Base-by-base conservation (phyloP, 2,797 vertebrate genomes). In the Parauchenoglanis punctatus region DNA sequence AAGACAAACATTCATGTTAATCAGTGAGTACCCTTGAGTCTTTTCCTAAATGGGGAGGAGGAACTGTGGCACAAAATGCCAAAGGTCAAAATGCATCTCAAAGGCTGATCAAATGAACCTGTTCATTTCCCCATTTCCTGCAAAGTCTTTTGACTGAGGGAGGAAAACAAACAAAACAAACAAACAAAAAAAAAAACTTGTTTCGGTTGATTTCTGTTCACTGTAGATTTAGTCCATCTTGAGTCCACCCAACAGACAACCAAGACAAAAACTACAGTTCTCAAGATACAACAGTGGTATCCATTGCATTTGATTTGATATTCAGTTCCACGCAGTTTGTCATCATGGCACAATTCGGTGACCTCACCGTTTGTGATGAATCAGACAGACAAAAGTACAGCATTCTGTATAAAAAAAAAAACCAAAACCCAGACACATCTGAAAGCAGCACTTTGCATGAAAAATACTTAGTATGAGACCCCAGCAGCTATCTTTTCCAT, bases 1-100 rank as follows among this genome's bases (percentile, higher is more conserved):
- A 80, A 91, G 86, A 87, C 83, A 83, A 93, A 95, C 95, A 96
- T 95, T 96, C 95, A 94, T 94, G 91, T 93, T 83, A 94, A 94
- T 90, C 89, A 88, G 91, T 89, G 90, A 93, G 93, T 93, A 92
- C 92, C 93, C 93, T 92, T 91, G 82, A 90, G 86, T 92, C 89
- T 91, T 88, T 83, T 83, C 28, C 84, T 92, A 88, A 81, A 83
- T 87, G 72, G 85, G 65, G 83, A 81, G 28, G 85, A 72, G 20
- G 35, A 61, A 70, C 87, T 85, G 76, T 75, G 77, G 70, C 58
- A 76, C 49, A 88, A 75, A 85, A 73, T 46, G 59, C 59, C 76
- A 84, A 89, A 86, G 63, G 86, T 89, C 88, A 85, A 87, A 86
- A 88, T 25, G 73, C 72, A 83, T 84, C 56, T 85, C 82, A 77